phyloP scores from a whole-genome alignment of 2,888 invertebrate species.

The Oasisia sp. region DNA sequence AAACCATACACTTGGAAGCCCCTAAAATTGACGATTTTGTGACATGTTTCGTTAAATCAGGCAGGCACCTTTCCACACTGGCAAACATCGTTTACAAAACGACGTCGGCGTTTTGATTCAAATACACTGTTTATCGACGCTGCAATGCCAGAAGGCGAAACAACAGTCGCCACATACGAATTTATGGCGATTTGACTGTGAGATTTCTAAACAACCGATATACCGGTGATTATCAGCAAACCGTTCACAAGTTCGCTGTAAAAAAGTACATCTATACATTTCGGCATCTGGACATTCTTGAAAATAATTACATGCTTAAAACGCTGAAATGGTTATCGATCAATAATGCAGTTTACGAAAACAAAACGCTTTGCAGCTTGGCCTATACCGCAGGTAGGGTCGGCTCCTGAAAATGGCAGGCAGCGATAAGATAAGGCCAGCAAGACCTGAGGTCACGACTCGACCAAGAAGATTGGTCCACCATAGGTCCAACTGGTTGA shows the following conservation, averaged over 20 bases:
- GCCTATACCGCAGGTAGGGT: background rate
- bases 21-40: background rate
- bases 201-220: background rate
- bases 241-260: background rate
- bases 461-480: too few relatives aligned
- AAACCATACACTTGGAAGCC: too few relatives aligned
- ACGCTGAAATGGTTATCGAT: background rate
- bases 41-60: background rate
- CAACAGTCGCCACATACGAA: too few relatives aligned
- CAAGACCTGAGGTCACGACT: too few relatives aligned
- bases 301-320: background rate
- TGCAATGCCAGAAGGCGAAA: background rate
- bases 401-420: background rate
- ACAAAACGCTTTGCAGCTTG: background rate
- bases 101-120: background rate
- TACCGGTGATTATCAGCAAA: background rate
- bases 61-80: background rate
- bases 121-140: background rate
- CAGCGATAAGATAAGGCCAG: background rate
- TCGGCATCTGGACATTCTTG: background rate
- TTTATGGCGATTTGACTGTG: background rate
- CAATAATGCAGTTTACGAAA: background rate
- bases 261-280: background rate
- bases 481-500: too few relatives aligned
- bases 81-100: background rate